Conservation (phyloP, 1,140 invertebrate species). For the Heliconius eleuchia region DNA sequence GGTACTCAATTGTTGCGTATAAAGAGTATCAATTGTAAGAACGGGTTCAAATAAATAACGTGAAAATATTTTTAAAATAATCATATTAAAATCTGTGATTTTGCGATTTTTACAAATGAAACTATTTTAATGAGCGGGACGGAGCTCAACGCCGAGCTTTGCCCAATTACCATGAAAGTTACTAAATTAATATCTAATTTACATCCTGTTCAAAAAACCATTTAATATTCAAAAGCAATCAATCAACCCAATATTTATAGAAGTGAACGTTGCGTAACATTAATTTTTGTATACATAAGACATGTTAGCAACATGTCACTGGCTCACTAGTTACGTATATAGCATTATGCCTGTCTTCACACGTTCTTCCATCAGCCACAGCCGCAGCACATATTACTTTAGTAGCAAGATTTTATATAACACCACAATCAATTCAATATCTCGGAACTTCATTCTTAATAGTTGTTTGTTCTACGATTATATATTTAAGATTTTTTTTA, state of each 20-base stretch:
- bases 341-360: conserved; percentile 29
- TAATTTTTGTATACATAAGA: conserved; percentile 17
- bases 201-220: background rate
- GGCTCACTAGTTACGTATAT: conserved; percentile 28
- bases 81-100: too few relatives aligned
- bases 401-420: conserved; percentile 40
- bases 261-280: background rate
- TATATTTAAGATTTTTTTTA: background rate
- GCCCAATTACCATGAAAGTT: background rate
- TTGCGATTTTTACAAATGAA: too few relatives aligned
- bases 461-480: conserved; percentile 20
- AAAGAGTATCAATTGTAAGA: too few relatives aligned
- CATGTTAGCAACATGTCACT: conserved; percentile 19
- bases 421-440: conserved; percentile 29
- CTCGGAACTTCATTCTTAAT: conserved; percentile 32
- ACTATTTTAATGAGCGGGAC: too few relatives aligned
- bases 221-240: background rate
- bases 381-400: background rate
- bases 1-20: too few relatives aligned
- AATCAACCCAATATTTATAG: background rate
- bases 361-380: conserved; percentile 25
- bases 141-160: too few relatives aligned
- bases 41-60: too few relatives aligned
- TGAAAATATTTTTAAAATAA: too few relatives aligned
- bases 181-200: background rate